These are phyloP conservation scores for Aporrectodea caliginosa DNA, from an alignment of 1,140 invertebrate species.

Conservation along the genomic window DNA sequence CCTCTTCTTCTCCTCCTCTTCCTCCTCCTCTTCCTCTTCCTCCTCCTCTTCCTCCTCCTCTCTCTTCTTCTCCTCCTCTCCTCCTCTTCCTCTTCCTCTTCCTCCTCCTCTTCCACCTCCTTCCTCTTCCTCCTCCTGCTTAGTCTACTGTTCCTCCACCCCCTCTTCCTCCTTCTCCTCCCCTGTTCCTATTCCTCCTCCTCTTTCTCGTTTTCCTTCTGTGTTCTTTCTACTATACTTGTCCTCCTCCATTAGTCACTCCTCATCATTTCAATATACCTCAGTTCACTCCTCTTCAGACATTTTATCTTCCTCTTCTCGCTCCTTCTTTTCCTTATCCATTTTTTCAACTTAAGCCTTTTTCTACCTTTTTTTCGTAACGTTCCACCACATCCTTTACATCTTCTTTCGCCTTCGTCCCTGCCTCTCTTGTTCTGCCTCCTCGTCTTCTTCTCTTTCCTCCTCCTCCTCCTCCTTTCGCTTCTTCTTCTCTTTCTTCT, in stretches of 20 bases:
- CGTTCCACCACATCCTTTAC: not conserved
- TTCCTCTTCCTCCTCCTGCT: constrained; percentile 20
- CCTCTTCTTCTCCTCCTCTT: not conserved
- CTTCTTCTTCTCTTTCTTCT: constrained; percentile 3
- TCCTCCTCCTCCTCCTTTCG: constrained; percentile 13
- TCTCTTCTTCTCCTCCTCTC: constrained; percentile 25
- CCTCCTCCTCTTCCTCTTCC: constrained; percentile 20
- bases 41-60: constrained; percentile 2
- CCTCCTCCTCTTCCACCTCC: not conserved
- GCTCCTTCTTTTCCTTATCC: too few species aligned
- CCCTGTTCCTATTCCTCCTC: not conserved
- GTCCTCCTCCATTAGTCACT: not conserved
- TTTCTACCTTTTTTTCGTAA: not conserved
- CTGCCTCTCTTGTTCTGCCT: constrained; percentile 5
- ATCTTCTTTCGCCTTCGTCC: constrained; percentile 10
- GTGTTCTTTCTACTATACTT: not conserved
- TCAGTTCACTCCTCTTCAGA: not conserved
- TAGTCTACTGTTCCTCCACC: not conserved
- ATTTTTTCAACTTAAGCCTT: too few species aligned
- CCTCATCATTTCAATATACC: not conserved
- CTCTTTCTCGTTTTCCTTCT: not conserved
- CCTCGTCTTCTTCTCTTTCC: constrained; percentile 15
- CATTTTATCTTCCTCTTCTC: too few species aligned
- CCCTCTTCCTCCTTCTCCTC: constrained; percentile 13
- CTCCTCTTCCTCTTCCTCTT: constrained; percentile 16